Evolutionary conservation across 2,113 vertebrate genomes (phyloP).

Genomic region (Lutjanus erythropterus): DNA sequence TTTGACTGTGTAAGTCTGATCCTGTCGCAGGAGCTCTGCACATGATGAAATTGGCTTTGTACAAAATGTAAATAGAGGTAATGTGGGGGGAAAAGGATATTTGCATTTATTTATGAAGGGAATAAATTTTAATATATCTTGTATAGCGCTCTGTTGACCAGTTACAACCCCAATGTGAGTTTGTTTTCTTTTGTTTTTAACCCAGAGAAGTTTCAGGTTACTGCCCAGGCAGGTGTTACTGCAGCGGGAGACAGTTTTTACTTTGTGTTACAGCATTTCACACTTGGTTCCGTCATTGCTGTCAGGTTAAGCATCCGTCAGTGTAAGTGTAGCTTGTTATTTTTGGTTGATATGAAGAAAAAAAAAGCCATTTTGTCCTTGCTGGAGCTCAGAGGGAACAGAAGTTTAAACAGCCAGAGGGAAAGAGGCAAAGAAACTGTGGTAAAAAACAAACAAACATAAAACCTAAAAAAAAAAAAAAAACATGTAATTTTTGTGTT

Average conservation of each 20-base stretch:
- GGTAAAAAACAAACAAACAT: conserved; percentile 68
- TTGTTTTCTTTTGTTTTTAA: conserved; percentile 31
- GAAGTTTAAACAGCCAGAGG: conserved; percentile 25
- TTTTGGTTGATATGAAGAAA: conserved; percentile 62
- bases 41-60: conserved; percentile 57
- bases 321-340: conserved; percentile 50
- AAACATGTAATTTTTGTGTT: conserved; percentile 35
- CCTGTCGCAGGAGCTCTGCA: conserved; percentile 17
- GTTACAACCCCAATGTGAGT: conserved; percentile 78
- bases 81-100: conserved; percentile 69
- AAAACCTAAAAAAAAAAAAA: background rate
- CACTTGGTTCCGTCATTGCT: conserved; percentile 33
- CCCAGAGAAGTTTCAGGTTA: conserved; percentile 76
- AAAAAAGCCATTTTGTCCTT: conserved; percentile 28
- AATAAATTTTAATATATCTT: conserved; percentile 89
- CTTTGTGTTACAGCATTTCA: conserved; percentile 77
- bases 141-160: conserved; percentile 79
- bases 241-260: conserved; percentile 64
- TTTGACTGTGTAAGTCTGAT: conserved; percentile 26
- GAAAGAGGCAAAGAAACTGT: conserved; percentile 74
- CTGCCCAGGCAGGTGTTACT: conserved; percentile 83
- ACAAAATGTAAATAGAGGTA: conserved; percentile 84
- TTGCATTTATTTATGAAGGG: conserved; percentile 89
- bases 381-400: conserved; percentile 34
- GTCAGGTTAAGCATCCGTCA: conserved; percentile 34